Evolutionary conservation across 2,113 vertebrate genomes (phyloP).

Genomic region (Pyrgilauda ruficollis): DNA sequence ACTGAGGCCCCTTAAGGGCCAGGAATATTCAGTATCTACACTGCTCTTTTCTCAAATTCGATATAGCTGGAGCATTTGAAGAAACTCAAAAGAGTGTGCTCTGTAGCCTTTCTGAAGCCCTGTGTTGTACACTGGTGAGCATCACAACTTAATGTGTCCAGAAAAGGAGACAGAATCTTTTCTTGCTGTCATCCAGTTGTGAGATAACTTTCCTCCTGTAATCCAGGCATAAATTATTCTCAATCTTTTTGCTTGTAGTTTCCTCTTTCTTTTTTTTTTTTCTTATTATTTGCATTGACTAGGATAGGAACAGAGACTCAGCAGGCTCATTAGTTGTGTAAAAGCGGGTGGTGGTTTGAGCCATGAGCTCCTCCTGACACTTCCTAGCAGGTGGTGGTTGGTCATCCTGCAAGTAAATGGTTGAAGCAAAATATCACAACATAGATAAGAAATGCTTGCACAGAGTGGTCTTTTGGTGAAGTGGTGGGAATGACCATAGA

Average conservation of each 20-base stretch:
- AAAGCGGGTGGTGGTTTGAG: neutral
- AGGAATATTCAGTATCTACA: neutral
- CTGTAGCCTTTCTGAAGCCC: neutral
- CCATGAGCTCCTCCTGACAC: neutral
- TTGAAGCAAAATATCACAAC: fast-evolving
- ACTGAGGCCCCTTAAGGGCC: neutral
- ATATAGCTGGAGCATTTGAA: fast-evolving
- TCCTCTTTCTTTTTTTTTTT: neutral
- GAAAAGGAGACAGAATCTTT: neutral
- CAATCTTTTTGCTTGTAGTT: neutral
- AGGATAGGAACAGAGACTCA: neutral
- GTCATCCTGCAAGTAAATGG: neutral
- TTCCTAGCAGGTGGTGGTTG: neutral
- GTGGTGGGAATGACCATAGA: neutral
- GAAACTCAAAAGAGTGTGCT: fast-evolving
- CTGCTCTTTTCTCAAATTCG: neutral
- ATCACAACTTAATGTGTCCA: neutral
- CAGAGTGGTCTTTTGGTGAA: fast-evolving
- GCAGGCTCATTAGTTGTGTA: neutral
- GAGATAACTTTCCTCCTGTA: neutral
- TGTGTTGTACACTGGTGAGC: neutral
- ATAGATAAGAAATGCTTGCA: neutral
- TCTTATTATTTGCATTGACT: neutral
- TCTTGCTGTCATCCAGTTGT: neutral
- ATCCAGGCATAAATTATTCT: neutral